Base-by-base conservation (phyloP, 2,888 invertebrate genomes). In the Acanthococcus lagerstroemiae region DNA sequence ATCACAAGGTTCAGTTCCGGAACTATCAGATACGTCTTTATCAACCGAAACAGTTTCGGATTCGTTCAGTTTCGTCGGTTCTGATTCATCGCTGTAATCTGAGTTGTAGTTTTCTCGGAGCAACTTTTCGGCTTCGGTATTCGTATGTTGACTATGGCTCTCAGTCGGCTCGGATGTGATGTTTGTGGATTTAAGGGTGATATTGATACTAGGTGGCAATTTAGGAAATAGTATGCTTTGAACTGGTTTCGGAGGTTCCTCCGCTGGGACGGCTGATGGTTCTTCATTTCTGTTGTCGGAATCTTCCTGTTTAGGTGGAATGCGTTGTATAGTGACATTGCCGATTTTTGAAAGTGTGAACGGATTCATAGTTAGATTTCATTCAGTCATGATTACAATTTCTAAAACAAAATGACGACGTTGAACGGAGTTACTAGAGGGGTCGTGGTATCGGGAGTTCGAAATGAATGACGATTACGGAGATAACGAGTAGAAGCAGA, bases 281-380 rank as follows among this genome's bases (percentile, higher is more conserved):
- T 25, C 3, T 30, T 52, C 37, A 17, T 37, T 25, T 54, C 21
- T 19, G 22, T 52, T 44, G 12, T 30, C 52, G 17, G 52, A 26
- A 30, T 63, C 63, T 5, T 27, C 37, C 1, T 27, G 12, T 15
- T 37, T 79, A 78, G 78, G 75, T 68, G 75, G 72, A 67, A 78
- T 77, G 52, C 81, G 76, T 73, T 82, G 81, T 71, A 83, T 81
- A 50, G 81, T 82, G 72, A 82, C 82, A 78, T 82, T 82, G 71
- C 82, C 82, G 69, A 82, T 80, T 72, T 80, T 76, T 71, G 80
- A 80, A 68, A 82, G 69, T 44, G 68, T 63, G 66, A 68, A 71
- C 26, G 68, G 70, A 67, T 72, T 71, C 71, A 71, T 71, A 45
- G 45, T 57, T 25, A 55, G 25, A 22, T 46, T 60, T 48, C 46